Base-by-base conservation (phyloP, 2,888 invertebrate species). In the Harpalus rubripes region DNA sequence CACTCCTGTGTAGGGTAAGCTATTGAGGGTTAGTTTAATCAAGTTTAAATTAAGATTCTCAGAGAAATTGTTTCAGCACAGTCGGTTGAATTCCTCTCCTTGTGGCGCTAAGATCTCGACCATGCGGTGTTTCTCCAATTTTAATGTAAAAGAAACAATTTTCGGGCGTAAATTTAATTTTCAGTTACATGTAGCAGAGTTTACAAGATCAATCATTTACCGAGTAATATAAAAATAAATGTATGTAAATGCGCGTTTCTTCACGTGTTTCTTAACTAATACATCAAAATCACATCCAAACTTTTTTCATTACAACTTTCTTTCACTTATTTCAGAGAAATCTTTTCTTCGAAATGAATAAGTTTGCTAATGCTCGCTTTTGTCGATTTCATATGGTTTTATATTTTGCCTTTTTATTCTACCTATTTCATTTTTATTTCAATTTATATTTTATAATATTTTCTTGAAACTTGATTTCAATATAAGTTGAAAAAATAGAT, bases 291-390 rank as follows among this genome's bases (percentile, higher is more conserved):
- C 61, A 44, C 80, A 78, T 80, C 61, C 32, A 80, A 80, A 80
- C 80, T 80, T 80, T 80, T 80, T 80, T 80, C 80, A 80, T 80
- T 80, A 80, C 80, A 80, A 80, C 80, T 80, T 80, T 80, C 18
- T 78, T 78, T 78, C 56, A 32, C 44, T 58, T 78, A 58, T 59
- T 78, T 58, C 18, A 15, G 15, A 58, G 61, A 80, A 80, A 78
- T 78, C n/a, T 78, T 78, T 78, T 78, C 18, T n/a, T 15, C 32
- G 56, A 58, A 78, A 78, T 78, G 58, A 58, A 78, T 78, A 78
- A 78, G 78, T 78, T 78, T 58, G 58, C 78, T 78, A 78, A 78
- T 78, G 78, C 58, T 26, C 78, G 58, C 7, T 78, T 58, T 78
- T 74, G 72, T 74, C 44, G 72, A 41, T 74, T 74, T 22, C 72